Conservation (phyloP, 2,888 invertebrate species). For the Tinea pellionella region DNA sequence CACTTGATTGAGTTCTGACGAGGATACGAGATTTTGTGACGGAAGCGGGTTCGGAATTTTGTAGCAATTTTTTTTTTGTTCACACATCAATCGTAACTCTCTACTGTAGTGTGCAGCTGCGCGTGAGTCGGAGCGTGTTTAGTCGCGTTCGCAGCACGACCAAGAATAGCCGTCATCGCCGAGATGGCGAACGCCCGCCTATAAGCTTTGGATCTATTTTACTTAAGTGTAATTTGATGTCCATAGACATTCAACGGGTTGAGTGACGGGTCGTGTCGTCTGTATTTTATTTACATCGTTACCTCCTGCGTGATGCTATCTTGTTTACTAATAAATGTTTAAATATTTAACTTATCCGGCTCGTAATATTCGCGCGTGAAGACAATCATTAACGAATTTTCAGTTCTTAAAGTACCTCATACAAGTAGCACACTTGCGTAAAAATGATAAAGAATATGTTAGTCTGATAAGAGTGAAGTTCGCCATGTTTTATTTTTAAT, state of each 20-base stretch:
- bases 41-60: constrained; percentile 43
- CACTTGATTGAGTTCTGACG: constrained; percentile 50
- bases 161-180: constrained; percentile 54
- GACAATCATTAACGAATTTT: too few species aligned
- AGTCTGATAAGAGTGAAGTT: not conserved
- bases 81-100: constrained; percentile 33
- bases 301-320: constrained; percentile 26
- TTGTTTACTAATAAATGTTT: constrained; percentile 33
- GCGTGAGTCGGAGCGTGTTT: constrained; percentile 52
- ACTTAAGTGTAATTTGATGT: constrained; percentile 25
- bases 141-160: constrained; percentile 58
- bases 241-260: constrained; percentile 36
- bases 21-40: constrained; percentile 47
- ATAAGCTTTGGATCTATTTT: constrained; percentile 25
- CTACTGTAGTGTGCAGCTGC: constrained; percentile 47
- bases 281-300: constrained; percentile 25
- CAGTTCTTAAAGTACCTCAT: too few species aligned
- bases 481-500: not conserved
- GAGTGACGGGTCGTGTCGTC: constrained; percentile 31
- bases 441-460: constrained; percentile 1
- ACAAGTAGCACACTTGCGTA: not conserved
- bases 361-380: constrained; percentile 16
- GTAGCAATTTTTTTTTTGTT: constrained; percentile 44
- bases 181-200: constrained; percentile 33
- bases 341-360: constrained; percentile 24